phyloP scores from a whole-genome alignment of 2,888 invertebrate genomes.

The Leucophenga montana region DNA sequence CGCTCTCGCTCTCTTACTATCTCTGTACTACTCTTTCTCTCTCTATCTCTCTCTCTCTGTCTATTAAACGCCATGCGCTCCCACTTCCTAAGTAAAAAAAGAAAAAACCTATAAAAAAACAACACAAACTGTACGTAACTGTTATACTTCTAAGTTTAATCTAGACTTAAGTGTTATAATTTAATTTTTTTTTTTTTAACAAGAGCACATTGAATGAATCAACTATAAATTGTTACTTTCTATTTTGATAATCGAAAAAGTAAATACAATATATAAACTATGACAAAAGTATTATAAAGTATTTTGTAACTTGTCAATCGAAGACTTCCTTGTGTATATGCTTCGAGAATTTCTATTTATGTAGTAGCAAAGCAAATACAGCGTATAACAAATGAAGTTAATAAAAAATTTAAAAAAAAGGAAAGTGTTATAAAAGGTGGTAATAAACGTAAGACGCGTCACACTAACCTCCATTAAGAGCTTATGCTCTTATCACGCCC shows the following conservation, averaged over 20 bases:
- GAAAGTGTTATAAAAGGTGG: conserved; percentile 49
- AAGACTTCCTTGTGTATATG: conserved; percentile 63
- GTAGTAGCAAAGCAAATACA: conserved; percentile 1
- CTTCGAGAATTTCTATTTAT: conserved; percentile 71
- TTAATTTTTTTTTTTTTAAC: conserved; percentile 41
- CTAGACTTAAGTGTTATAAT: conserved; percentile 32
- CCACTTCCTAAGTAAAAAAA: conserved; percentile 23
- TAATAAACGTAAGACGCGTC: conserved; percentile 64
- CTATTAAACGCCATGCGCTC: background rate
- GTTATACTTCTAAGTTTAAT: conserved; percentile 25
- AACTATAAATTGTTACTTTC: no score
- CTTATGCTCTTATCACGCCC: conserved; percentile 32
- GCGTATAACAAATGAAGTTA: background rate
- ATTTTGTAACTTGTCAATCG: conserved; percentile 26
- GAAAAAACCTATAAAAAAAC: conserved; percentile 21
- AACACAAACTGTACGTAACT: conserved; percentile 18
- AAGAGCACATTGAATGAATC: conserved; percentile 41
- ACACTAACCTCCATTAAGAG: conserved; percentile 58
- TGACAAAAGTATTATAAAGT: conserved; percentile 17
- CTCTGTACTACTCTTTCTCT: conserved; percentile 26
- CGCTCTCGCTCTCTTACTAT: no score
- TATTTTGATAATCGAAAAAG: background rate
- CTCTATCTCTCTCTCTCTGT: background rate
- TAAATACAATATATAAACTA: background rate
- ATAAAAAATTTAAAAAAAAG: conserved; percentile 29